A percentile compares a stretch with the other conserved stretches of the same genome.
phyloP scores from a whole-genome alignment of 2,113 vertebrate genomes.

The Callionymus lyra region DNA sequence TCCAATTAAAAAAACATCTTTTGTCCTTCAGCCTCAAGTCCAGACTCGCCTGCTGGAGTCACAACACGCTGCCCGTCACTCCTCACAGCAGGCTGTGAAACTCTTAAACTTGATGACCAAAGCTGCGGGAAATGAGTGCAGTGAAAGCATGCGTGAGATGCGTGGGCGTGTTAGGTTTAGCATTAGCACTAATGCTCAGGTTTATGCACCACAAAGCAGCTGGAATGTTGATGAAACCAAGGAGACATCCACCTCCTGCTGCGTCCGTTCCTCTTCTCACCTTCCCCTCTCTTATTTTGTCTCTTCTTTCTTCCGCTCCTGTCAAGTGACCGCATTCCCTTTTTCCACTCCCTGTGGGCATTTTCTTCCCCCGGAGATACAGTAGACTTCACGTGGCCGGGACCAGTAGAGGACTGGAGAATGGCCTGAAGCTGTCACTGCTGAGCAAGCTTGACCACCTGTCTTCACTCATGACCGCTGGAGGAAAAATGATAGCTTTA shows the following conservation, averaged over 20 bases:
- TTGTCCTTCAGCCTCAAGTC: no score
- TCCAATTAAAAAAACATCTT: no score
- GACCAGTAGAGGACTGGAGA: neutral
- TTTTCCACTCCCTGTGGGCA: constrained; percentile 38
- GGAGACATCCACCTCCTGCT: constrained; percentile 30
- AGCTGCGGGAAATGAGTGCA: constrained; percentile 47
- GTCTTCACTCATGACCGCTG: constrained; percentile 3
- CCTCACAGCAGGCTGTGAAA: constrained; percentile 16
- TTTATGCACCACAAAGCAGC: constrained; percentile 58
- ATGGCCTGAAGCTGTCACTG: constrained; percentile 24
- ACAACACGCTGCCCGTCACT: constrained; percentile 43
- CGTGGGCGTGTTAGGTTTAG: constrained; percentile 57
- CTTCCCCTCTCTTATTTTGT: constrained; percentile 12
- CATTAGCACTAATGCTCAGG: constrained; percentile 38
- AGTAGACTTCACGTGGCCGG: neutral
- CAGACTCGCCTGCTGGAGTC: no score
- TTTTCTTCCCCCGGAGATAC: constrained; percentile 37
- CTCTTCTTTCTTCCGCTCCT: constrained; percentile 8
- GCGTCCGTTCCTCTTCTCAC: constrained; percentile 11
- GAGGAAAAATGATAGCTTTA: no score
- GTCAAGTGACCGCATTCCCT: constrained; percentile 17
- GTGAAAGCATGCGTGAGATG: constrained; percentile 63
- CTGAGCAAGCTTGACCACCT: constrained; percentile 3
- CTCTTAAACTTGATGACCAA: constrained; percentile 14
- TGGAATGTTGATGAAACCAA: constrained; percentile 61